phyloP scores from a whole-genome alignment of 2,888 invertebrate species.

The Tineola bisselliella region DNA sequence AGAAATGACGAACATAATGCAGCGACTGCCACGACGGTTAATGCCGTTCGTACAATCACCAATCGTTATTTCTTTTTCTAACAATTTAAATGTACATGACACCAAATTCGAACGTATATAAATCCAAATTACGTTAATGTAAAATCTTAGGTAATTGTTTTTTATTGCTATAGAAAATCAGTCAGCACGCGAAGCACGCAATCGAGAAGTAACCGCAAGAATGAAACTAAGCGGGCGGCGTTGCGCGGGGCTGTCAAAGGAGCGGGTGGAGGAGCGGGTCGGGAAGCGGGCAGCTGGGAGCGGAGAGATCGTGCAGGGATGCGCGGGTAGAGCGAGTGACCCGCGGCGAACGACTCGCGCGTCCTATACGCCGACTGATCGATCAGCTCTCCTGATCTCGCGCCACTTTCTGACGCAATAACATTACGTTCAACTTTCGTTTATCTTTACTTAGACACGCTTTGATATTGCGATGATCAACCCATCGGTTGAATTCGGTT shows the following conservation, averaged over 20 bases:
- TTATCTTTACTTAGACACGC: slow-evolving; percentile 33
- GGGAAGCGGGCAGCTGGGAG: slow-evolving; percentile 22
- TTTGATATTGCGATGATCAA: slow-evolving; percentile 48
- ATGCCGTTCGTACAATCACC: slow-evolving; percentile 56
- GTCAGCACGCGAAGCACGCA: slow-evolving; percentile 71
- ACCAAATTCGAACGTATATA: slow-evolving; percentile 69
- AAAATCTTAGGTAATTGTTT: slow-evolving; percentile 70
- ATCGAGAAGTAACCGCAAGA: slow-evolving; percentile 69
- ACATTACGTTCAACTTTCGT: neutral
- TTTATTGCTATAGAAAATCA: slow-evolving; percentile 72
- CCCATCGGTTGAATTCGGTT: slow-evolving; percentile 51
- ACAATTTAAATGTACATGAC: slow-evolving; percentile 69
- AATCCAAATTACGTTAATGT: slow-evolving; percentile 69
- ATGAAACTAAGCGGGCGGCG: slow-evolving; percentile 65
- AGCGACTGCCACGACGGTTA: slow-evolving; percentile 47
- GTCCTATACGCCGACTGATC: slow-evolving; percentile 24
- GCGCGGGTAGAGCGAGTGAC: slow-evolving; percentile 18
- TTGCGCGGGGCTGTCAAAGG: slow-evolving; percentile 36
- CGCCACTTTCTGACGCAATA: slow-evolving; percentile 6
- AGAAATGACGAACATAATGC: slow-evolving; percentile 67
- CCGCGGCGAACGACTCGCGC: slow-evolving; percentile 17
- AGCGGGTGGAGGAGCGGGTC: slow-evolving; percentile 28
- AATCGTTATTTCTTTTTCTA: slow-evolving; percentile 64
- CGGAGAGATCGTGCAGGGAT: slow-evolving; percentile 21
- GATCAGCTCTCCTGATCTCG: slow-evolving; percentile 20